These are phyloP conservation scores for Bombus confusus DNA, from an alignment of 1,140 invertebrate genomes.

Conservation along the genomic window DNA sequence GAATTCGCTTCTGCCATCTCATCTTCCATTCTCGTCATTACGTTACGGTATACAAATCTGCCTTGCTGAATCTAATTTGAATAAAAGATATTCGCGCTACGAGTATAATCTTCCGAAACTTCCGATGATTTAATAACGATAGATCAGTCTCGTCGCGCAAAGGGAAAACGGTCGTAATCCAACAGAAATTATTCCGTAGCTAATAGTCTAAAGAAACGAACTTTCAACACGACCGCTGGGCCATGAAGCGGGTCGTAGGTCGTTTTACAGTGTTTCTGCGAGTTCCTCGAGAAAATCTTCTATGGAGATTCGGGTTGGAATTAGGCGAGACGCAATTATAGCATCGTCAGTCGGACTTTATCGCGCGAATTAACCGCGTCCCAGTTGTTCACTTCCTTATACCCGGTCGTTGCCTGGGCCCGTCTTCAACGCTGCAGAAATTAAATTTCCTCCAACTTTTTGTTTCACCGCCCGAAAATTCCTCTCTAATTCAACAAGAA, in stretches of 20 bases:
- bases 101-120: background rate
- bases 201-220: slow-evolving; percentile 12
- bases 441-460: slow-evolving; percentile 38
- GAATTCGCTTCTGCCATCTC: too few species aligned
- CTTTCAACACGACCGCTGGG: slow-evolving; percentile 3
- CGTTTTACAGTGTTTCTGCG: background rate
- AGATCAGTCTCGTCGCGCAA: too few species aligned
- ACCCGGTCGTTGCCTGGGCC: background rate
- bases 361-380: slow-evolving; percentile 22
- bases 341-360: slow-evolving; percentile 17
- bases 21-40: too few species aligned
- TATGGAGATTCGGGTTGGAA: slow-evolving; percentile 18
- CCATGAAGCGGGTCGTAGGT: background rate
- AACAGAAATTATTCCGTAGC: background rate
- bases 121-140: background rate
- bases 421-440: background rate
- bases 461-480: slow-evolving; percentile 13
- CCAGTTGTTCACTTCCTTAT: slow-evolving; percentile 10
- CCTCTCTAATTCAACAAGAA: background rate
- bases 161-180: background rate
- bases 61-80: too few species aligned
- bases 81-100: too few species aligned
- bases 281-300: slow-evolving; percentile 10
- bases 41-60: too few species aligned
- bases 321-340: slow-evolving; percentile 45